Conservation (phyloP, 2,113 vertebrate genomes). For the Mormyrus iriodes region DNA sequence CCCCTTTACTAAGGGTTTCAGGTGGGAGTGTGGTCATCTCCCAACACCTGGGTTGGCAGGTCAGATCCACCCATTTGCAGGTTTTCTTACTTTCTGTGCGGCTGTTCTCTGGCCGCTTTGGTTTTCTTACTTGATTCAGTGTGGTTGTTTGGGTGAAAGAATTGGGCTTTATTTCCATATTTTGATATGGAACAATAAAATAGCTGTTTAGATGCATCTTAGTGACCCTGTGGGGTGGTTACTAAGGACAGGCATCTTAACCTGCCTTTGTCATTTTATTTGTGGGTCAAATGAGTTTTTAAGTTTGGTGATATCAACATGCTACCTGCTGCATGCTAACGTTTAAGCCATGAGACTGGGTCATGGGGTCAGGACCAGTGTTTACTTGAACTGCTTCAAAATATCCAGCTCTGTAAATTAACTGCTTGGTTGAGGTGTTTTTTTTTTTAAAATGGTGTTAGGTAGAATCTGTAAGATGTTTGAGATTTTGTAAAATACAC, state of each 20-base stretch:
- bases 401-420: neutral
- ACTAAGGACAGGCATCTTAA: neutral
- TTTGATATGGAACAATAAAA: neutral
- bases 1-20: neutral
- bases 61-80: neutral
- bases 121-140: neutral
- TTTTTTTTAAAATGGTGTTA: neutral
- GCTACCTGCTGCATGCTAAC: too few species aligned
- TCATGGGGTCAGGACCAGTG: neutral
- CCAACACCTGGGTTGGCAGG: neutral
- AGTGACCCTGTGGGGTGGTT: neutral
- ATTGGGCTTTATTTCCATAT: neutral
- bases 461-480: neutral
- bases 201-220: neutral
- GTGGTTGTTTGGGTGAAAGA: neutral
- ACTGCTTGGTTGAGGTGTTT: neutral
- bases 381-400: neutral
- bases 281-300: neutral
- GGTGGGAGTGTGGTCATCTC: neutral
- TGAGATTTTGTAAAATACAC: neutral
- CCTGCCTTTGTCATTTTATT: neutral
- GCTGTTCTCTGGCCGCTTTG: neutral
- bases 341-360: neutral
- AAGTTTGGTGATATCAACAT: neutral
- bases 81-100: neutral